phyloP scores from a whole-genome alignment of 2,797 vertebrate species.

The Catamblyrhynchus diadema region DNA sequence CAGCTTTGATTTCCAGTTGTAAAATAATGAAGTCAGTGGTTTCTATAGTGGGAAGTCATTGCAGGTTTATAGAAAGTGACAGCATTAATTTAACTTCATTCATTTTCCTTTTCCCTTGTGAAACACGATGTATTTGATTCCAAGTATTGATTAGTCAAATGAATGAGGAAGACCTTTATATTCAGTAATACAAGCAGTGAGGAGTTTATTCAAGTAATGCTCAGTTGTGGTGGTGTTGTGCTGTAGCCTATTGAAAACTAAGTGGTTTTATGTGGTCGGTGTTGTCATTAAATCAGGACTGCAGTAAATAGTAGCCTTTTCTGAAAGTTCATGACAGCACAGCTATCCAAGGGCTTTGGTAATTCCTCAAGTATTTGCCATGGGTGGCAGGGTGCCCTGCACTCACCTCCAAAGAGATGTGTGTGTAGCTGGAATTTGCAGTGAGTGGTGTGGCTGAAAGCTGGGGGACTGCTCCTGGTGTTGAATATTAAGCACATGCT shows the following conservation, averaged over 20 bases:
- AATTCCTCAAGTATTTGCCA: background rate
- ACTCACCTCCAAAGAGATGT: background rate
- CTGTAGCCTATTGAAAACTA: background rate
- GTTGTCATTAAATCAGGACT: background rate
- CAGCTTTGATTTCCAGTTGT: constrained; percentile 15
- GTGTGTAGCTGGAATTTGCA: background rate
- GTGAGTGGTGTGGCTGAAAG: rapidly evolving
- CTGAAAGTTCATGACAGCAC: background rate
- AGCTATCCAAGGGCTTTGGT: background rate
- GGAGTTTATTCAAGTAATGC: background rate
- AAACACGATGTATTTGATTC: background rate
- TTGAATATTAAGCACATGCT: rapidly evolving
- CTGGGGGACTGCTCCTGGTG: rapidly evolving
- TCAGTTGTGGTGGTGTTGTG: background rate
- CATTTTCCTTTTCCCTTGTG: background rate
- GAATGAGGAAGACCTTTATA: background rate
- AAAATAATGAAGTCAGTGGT: constrained; percentile 37
- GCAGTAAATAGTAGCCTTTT: background rate
- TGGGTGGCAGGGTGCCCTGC: background rate
- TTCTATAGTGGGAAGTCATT: constrained; percentile 17
- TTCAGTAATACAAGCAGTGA: background rate
- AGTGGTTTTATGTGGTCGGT: background rate
- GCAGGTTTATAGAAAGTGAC: constrained; percentile 21
- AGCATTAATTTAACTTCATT: constrained; percentile 42
- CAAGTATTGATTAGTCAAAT: constrained; percentile 21